Conservation (phyloP, 2,797 vertebrate genomes). For the Toxotes lorentzi region DNA sequence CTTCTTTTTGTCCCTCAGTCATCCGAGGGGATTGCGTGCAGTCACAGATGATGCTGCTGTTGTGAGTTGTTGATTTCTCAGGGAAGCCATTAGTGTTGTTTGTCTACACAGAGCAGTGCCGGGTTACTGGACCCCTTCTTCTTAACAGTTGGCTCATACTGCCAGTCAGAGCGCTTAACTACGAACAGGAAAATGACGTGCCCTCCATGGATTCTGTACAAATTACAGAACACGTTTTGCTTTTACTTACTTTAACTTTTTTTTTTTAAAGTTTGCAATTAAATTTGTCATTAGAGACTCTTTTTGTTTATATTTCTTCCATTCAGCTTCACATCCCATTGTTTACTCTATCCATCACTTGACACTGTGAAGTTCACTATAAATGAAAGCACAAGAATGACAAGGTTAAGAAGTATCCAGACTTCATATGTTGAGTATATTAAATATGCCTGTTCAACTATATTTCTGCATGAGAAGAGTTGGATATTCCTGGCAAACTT, state of each 20-base stretch:
- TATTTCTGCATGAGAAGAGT: slow-evolving; percentile 22
- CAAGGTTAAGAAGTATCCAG: slow-evolving; percentile 33
- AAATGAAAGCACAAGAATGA: slow-evolving; percentile 47
- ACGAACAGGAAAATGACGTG: slow-evolving; percentile 75
- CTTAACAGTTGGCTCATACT: slow-evolving; percentile 73
- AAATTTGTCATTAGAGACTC: slow-evolving; percentile 71
- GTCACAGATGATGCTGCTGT: slow-evolving; percentile 69
- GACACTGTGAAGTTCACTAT: slow-evolving; percentile 23
- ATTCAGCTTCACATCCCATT: slow-evolving; percentile 16
- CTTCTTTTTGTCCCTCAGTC: slow-evolving; percentile 53
- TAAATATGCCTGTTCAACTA: slow-evolving; percentile 33
- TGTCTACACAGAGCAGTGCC: slow-evolving; percentile 65
- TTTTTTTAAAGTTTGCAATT: slow-evolving; percentile 69
- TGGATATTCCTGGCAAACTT: slow-evolving; percentile 46
- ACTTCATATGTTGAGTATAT: slow-evolving; percentile 47
- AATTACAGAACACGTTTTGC: slow-evolving; percentile 69
- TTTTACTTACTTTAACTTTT: slow-evolving; percentile 30
- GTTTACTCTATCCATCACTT: slow-evolving; percentile 24
- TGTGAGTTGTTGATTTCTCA: slow-evolving; percentile 75
- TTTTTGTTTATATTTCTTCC: slow-evolving; percentile 28
- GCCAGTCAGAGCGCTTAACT: slow-evolving; percentile 74
- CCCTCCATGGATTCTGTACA: slow-evolving; percentile 72
- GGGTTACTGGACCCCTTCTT: slow-evolving; percentile 76
- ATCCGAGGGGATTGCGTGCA: slow-evolving; percentile 62
- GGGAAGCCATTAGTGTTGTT: slow-evolving; percentile 79